phyloP scores from a whole-genome alignment of 2,888 invertebrate species.

The Lasioglossum oenotherae region DNA sequence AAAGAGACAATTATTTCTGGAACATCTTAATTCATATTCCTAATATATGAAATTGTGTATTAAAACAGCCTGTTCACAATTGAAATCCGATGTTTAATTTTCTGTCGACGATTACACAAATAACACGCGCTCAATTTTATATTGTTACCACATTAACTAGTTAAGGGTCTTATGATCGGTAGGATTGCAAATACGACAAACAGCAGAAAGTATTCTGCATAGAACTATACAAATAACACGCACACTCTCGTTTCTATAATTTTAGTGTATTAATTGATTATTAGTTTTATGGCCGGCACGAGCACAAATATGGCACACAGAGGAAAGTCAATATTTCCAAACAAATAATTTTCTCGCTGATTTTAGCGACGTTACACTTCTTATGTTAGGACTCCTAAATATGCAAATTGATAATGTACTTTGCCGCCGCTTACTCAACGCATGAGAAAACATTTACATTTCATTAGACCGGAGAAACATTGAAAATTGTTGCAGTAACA shows the following conservation, averaged over 20 bases:
- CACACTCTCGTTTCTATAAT: neutral
- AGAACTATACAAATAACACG: neutral
- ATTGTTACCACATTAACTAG: neutral
- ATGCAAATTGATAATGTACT: neutral
- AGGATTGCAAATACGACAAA: neutral
- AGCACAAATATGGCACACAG: neutral
- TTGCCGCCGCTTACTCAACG: neutral
- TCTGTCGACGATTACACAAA: neutral
- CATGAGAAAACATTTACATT: slow-evolving; percentile 30
- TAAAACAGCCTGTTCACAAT: neutral
- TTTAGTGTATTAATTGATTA: neutral
- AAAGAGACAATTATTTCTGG: neutral
- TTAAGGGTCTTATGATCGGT: neutral
- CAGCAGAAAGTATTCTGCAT: neutral
- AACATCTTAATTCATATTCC: neutral
- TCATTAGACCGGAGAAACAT: neutral
- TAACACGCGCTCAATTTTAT: neutral
- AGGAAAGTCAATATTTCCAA: neutral
- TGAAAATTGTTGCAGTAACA: neutral
- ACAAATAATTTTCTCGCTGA: neutral
- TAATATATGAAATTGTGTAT: neutral
- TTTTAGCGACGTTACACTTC: neutral
- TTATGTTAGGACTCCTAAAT: neutral
- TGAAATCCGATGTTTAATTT: neutral
- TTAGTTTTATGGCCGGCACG: neutral